phyloP scores from a whole-genome alignment of 2,113 vertebrate species.

The Fukomys damarensis region DNA sequence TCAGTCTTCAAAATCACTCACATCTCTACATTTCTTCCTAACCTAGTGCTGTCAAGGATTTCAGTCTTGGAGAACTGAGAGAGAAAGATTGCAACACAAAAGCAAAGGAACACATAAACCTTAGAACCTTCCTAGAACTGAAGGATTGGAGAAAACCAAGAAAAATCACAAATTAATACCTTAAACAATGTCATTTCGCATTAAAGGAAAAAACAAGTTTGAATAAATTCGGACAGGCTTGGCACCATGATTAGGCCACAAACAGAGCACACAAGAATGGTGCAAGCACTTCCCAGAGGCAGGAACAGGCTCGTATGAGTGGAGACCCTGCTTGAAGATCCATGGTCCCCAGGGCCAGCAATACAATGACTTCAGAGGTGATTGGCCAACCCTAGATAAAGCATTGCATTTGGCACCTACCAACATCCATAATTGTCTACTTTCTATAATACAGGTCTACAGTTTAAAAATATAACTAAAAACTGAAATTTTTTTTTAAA shows the following conservation, averaged over 20 bases:
- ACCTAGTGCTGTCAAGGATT: neutral
- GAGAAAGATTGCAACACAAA: neutral
- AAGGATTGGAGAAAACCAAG: neutral
- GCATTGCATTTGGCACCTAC: too few relatives aligned
- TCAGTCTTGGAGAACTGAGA: neutral
- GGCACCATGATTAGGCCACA: neutral
- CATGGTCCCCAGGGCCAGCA: neutral
- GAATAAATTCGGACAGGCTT: neutral
- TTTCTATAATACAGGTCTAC: neutral
- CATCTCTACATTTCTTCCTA: constrained; percentile 5
- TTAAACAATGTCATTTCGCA: neutral
- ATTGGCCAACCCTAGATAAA: neutral
- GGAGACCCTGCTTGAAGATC: neutral
- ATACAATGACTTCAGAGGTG: neutral
- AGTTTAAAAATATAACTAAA: neutral
- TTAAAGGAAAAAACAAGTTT: neutral
- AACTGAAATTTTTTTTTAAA: neutral
- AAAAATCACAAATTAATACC: neutral
- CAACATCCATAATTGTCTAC: neutral
- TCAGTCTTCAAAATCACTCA: neutral
- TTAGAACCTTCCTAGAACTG: neutral
- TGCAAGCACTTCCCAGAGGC: neutral
- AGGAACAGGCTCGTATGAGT: neutral
- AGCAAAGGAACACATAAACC: neutral
- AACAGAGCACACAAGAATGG: neutral